phyloP scores from a whole-genome alignment of 2,113 vertebrate genomes.

The Psammodynastes pulverulentus region DNA sequence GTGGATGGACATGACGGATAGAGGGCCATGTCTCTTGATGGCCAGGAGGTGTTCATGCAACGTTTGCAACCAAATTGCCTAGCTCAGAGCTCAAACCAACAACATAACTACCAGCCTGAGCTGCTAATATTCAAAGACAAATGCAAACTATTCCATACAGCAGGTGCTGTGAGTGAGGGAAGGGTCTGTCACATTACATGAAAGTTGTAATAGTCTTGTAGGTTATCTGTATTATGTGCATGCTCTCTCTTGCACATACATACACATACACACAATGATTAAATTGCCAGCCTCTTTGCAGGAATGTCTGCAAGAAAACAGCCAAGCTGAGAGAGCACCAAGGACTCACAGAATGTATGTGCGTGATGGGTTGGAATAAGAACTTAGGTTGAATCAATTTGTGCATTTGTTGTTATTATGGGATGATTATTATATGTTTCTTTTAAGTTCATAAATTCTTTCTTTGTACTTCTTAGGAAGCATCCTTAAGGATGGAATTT shows the following conservation, averaged over 20 bases:
- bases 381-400: not conserved
- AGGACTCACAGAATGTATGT: not conserved
- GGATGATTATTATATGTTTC: not conserved
- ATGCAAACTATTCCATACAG: not conserved
- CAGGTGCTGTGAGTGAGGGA: not conserved
- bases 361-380: not conserved
- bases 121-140: too few relatives aligned
- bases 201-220: not conserved
- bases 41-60: too few relatives aligned
- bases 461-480: not conserved
- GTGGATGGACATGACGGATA: too few relatives aligned
- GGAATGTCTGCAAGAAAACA: not conserved
- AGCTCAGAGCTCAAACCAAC: too few relatives aligned
- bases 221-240: not conserved
- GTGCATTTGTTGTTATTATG: not conserved
- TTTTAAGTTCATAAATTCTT: not conserved
- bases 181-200: not conserved
- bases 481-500: not conserved
- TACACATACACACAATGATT: not conserved
- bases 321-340: not conserved
- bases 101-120: too few relatives aligned
- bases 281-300: not conserved
- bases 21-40: too few relatives aligned
- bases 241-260: not conserved
- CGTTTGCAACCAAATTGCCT: too few relatives aligned